phyloP scores from a whole-genome alignment of 2,797 vertebrate species.

The Lacerta agilis region DNA sequence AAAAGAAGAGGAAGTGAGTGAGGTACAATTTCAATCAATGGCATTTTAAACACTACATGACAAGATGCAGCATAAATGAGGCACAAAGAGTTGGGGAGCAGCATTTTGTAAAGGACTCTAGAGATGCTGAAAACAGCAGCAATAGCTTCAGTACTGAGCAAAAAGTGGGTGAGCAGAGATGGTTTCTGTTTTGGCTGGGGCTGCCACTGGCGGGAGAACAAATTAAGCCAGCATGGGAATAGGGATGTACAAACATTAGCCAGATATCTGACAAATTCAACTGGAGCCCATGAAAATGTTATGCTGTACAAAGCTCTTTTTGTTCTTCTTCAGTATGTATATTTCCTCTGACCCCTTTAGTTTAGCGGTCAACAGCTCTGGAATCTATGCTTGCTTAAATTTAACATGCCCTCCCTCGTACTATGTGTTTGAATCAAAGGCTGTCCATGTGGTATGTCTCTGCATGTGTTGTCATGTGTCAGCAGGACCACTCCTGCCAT shows the following conservation, averaged over 20 bases:
- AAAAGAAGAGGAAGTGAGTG: neutral
- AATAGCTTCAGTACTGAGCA: neutral
- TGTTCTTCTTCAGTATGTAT: no score
- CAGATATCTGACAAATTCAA: no score
- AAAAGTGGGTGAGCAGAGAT: neutral
- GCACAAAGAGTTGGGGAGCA: neutral
- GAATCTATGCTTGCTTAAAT: no score
- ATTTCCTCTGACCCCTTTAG: no score
- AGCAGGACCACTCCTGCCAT: neutral
- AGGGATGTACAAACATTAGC: neutral
- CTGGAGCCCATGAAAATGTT: no score
- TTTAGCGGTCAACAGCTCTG: no score
- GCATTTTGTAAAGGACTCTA: neutral
- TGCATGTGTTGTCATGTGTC: neutral
- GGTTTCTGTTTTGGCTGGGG: neutral
- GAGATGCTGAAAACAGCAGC: neutral
- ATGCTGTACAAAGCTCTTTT: no score
- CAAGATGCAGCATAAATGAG: neutral
- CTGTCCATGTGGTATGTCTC: neutral
- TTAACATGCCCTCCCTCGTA: no score
- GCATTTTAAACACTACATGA: conserved; percentile 6
- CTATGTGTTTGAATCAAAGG: no score
- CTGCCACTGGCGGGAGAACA: neutral
- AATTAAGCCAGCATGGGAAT: neutral
- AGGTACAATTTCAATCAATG: neutral